Conservation (phyloP, 2,113 vertebrate genomes). For the Sigmodon hispidus region DNA sequence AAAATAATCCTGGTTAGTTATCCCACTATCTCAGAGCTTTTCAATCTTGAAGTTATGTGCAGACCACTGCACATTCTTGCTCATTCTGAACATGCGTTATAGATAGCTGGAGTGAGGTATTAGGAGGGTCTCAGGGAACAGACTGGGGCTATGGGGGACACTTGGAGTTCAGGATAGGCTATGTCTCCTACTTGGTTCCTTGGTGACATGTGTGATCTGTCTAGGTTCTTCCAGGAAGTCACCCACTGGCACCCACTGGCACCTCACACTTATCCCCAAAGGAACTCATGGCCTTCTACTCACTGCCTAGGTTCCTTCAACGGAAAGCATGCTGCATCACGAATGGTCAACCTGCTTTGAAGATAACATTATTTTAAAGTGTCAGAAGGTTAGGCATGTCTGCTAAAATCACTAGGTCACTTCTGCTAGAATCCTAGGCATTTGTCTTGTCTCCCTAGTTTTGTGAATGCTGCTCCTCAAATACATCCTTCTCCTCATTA, state of each 20-base stretch:
- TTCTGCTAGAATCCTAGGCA: background rate
- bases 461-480: background rate
- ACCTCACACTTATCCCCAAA: background rate
- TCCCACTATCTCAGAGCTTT: background rate
- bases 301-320: background rate
- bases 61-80: background rate
- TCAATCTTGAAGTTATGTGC: background rate
- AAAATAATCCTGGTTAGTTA: background rate
- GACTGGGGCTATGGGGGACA: background rate
- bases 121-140: background rate
- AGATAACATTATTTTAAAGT: background rate
- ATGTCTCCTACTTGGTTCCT: background rate
- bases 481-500: background rate
- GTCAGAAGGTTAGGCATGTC: background rate
- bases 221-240: background rate
- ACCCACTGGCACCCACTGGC: background rate
- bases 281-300: no score
- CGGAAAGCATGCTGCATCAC: no score
- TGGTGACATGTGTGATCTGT: background rate
- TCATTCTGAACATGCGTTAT: background rate
- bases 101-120: background rate
- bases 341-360: background rate
- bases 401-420: no score
- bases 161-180: background rate
- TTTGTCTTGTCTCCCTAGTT: background rate